Conservation (phyloP, 64 coral and sea anemone genomes). For the Pachyseris speciosa region DNA sequence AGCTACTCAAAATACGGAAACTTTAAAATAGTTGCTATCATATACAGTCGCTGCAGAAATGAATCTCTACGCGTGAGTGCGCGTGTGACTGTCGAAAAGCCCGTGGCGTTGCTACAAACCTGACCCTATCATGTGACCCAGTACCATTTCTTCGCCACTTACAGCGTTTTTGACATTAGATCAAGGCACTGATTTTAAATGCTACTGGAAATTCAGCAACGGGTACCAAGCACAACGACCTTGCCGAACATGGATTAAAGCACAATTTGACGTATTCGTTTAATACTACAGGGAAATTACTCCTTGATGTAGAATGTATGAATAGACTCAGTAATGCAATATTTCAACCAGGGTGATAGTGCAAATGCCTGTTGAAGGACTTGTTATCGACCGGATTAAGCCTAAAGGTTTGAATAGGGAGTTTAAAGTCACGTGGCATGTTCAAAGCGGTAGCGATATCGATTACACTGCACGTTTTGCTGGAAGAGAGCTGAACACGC, state of each 20-base stretch:
- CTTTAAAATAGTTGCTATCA: neutral
- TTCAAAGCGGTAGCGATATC: constrained; percentile 14
- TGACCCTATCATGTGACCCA: neutral
- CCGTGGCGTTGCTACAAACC: neutral
- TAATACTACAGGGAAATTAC: neutral
- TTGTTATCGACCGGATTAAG: neutral
- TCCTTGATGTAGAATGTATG: neutral
- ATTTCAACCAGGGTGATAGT: neutral
- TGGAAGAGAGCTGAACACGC: neutral
- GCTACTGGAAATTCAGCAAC: constrained; percentile 14
- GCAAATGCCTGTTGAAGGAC: neutral
- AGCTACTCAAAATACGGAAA: neutral
- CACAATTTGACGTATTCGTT: neutral
- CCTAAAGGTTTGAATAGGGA: neutral
- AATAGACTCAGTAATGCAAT: neutral
- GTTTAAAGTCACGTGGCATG: constrained; percentile 14
- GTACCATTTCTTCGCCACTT: neutral
- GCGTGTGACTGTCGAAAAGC: neutral
- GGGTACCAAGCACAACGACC: neutral
- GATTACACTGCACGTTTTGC: constrained; percentile 17
- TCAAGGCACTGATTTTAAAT: constrained; percentile 23
- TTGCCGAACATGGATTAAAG: neutral
- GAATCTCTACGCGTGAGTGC: neutral
- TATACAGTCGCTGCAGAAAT: constrained; percentile 14
- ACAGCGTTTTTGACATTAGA: neutral